These are phyloP conservation scores for Nomada ferruginata DNA, from an alignment of 2,888 invertebrate genomes.

Conservation along the genomic window DNA sequence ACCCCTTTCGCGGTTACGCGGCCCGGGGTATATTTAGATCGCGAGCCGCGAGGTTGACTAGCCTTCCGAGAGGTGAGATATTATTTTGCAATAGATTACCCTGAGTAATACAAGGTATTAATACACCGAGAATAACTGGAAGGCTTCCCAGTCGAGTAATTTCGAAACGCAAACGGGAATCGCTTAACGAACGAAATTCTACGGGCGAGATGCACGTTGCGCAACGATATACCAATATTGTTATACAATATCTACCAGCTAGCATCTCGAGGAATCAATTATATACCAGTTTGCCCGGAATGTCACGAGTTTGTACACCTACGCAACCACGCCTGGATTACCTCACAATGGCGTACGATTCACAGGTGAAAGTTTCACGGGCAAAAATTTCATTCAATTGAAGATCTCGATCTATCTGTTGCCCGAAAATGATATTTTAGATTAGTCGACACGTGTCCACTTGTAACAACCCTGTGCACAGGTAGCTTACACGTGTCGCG, in stretches of 20 bases:
- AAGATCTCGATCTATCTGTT: too few species aligned
- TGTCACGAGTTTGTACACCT: too few species aligned
- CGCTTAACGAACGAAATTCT: background rate
- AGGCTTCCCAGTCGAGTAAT: constrained; percentile 10
- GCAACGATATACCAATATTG: background rate
- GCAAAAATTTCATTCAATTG: too few species aligned
- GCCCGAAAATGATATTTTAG: too few species aligned
- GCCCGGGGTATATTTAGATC: constrained; percentile 1
- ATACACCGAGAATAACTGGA: constrained; percentile 18
- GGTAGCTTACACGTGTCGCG: constrained; percentile 20
- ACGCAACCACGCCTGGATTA: too few species aligned
- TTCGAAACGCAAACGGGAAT: background rate
- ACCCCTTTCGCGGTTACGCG: background rate
- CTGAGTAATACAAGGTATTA: constrained; percentile 14
- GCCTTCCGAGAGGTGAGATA: constrained; percentile 1
- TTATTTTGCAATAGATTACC: constrained; percentile 7
- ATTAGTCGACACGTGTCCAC: too few species aligned
- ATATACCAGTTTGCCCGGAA: too few species aligned
- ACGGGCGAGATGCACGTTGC: background rate
- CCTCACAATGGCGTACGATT: too few species aligned
- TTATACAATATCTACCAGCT: background rate
- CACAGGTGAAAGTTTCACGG: too few species aligned
- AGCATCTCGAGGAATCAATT: too few species aligned
- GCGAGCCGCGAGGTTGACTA: background rate
- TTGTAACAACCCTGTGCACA: background rate